Percentiles rank a stretch among this genome's conserved stretches.
Conservation (phyloP, 2,888 invertebrate species). For the Caenorhabditis japonica region DNA sequence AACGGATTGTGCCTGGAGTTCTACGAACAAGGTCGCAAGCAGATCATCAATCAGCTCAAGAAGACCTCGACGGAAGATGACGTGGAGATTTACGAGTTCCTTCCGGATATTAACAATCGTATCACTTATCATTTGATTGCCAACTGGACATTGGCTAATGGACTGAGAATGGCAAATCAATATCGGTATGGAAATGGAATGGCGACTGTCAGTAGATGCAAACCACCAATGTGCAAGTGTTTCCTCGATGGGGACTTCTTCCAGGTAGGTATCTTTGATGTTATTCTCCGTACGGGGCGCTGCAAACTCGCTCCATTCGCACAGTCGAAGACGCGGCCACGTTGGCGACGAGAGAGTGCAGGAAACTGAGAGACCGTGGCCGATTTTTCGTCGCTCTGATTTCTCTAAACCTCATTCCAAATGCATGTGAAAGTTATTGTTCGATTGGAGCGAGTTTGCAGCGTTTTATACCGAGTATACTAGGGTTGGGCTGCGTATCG, state of each 20-base stretch:
- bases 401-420: no score
- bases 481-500: no score
- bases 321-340: no score
- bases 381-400: no score
- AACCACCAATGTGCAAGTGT: slow-evolving; percentile 76
- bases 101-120: slow-evolving; percentile 60
- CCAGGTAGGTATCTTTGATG: slow-evolving; percentile 26
- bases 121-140: slow-evolving; percentile 74
- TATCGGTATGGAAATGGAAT: slow-evolving; percentile 57
- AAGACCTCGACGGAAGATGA: slow-evolving; percentile 67
- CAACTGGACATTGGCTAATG: slow-evolving; percentile 74
- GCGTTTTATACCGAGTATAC: no score
- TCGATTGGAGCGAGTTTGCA: no score
- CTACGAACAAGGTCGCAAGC: slow-evolving; percentile 69
- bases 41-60: slow-evolving; percentile 64
- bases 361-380: no score
- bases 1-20: slow-evolving; percentile 74
- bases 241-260: slow-evolving; percentile 72
- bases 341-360: no score
- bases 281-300: no score
- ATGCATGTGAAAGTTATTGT: no score
- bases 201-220: slow-evolving; percentile 60
- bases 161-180: slow-evolving; percentile 62
- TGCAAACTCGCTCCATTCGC: no score
- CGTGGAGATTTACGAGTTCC: slow-evolving; percentile 73